Percentiles rank a stretch among this genome's conserved stretches.
These are phyloP conservation scores for Sphaeridia pumilis DNA, from an alignment of 2,888 invertebrate genomes.

Conservation along the genomic window DNA sequence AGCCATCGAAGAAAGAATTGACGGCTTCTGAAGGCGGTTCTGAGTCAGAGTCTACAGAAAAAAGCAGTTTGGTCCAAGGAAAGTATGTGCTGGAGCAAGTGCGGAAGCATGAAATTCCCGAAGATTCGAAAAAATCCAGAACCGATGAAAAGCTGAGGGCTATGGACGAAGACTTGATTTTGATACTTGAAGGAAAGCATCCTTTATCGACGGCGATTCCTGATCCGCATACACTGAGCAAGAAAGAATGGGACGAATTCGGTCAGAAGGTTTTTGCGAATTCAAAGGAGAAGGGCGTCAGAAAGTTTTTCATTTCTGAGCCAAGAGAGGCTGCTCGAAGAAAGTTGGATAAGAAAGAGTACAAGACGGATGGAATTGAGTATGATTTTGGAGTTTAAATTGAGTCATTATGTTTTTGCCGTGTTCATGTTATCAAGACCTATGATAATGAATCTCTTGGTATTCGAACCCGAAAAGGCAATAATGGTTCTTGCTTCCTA, in stretches of 20 bases:
- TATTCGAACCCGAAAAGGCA: too few relatives aligned
- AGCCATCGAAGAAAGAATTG: constrained; percentile 18
- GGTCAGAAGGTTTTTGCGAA: constrained; percentile 28
- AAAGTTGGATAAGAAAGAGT: too few relatives aligned
- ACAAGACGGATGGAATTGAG: constrained; percentile 26
- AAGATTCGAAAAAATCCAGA: constrained; percentile 30
- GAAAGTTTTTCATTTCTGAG: constrained; percentile 32
- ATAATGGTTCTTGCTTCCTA: too few relatives aligned
- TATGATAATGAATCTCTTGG: too few relatives aligned
- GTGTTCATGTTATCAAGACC: too few relatives aligned
- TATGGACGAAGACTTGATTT: constrained; percentile 26
- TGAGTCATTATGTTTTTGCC: too few relatives aligned
- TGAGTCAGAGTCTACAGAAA: constrained; percentile 6
- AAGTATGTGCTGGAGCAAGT: constrained; percentile 19
- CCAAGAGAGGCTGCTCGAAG: constrained; percentile 25
- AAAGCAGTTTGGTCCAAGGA: neutral
- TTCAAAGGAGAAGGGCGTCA: constrained; percentile 15
- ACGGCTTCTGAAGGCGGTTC: constrained; percentile 6
- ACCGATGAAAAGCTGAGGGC: constrained; percentile 21
- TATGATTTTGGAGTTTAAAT: neutral
- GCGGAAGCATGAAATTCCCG: constrained; percentile 19
- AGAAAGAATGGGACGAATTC: constrained; percentile 34
- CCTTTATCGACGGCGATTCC: constrained; percentile 25
- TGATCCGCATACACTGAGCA: constrained; percentile 33
- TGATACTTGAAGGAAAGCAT: constrained; percentile 33